A percentile compares a stretch with the other conserved stretches of the same genome.
These are phyloP conservation scores for Cheumatopsyche charites DNA, from an alignment of 1,140 invertebrate species.

Conservation along the genomic window DNA sequence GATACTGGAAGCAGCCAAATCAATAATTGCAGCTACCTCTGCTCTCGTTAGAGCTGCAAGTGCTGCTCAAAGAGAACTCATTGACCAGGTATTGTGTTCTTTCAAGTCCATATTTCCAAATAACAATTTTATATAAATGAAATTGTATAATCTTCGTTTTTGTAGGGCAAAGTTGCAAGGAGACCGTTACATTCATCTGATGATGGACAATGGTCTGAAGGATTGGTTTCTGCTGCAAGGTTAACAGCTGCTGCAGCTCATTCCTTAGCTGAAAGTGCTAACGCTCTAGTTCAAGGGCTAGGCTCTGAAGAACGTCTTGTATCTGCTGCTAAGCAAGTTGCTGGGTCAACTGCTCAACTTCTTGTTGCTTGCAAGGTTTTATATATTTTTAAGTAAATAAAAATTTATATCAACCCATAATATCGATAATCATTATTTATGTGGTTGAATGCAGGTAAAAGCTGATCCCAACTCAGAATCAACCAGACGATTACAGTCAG, in stretches of 20 bases:
- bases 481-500: constrained; percentile 90
- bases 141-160: constrained; percentile 14
- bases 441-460: constrained; percentile 68
- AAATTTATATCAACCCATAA: neutral
- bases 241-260: constrained; percentile 97
- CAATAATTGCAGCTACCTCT: constrained; percentile 95
- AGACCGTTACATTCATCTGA: constrained; percentile 83
- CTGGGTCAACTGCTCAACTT: constrained; percentile 94
- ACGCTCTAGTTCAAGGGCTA: constrained; percentile 93
- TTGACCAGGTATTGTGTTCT: constrained; percentile 66
- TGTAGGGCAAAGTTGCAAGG: constrained; percentile 76
- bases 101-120: constrained; percentile 24
- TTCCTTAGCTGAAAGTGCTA: constrained; percentile 95
- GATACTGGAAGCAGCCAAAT: constrained; percentile 97
- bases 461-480: constrained; percentile 94
- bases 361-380: constrained; percentile 93
- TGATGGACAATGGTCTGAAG: constrained; percentile 99
- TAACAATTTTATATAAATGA: constrained; percentile 4
- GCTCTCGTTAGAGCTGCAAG: constrained; percentile 96
- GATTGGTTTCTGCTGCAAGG: constrained; percentile 93
- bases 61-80: constrained; percentile 92
- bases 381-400: neutral
- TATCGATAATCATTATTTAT: neutral
- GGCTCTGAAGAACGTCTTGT: constrained; percentile 95
- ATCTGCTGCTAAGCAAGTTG: constrained; percentile 96